These are phyloP conservation scores for Megaustenia siamemsis DNA, from an alignment of 2,888 invertebrate species.

Conservation along the genomic window DNA sequence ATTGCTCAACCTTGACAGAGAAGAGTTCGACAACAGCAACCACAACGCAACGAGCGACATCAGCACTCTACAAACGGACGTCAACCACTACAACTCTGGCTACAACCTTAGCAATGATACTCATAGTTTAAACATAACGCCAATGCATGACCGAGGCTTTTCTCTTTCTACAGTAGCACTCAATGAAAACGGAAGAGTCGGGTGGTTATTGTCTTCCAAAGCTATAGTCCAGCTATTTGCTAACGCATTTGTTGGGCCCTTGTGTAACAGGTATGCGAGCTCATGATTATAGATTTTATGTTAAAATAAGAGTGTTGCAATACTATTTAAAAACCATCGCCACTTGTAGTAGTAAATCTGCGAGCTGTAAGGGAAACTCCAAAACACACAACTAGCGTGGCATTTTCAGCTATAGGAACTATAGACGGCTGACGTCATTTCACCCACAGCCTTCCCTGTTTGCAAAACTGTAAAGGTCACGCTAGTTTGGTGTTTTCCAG, in stretches of 20 bases:
- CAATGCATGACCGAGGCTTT: background rate
- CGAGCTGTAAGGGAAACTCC: too few relatives aligned
- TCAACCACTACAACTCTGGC: background rate
- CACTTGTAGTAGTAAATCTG: too few relatives aligned
- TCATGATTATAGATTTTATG: too few relatives aligned
- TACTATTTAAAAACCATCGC: too few relatives aligned
- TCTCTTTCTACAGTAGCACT: slow-evolving; percentile 62
- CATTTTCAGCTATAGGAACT: too few relatives aligned
- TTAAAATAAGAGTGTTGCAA: too few relatives aligned
- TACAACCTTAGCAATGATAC: background rate
- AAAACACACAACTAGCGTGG: too few relatives aligned
- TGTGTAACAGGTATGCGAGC: slow-evolving; percentile 83
- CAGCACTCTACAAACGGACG: background rate
- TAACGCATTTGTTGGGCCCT: slow-evolving; percentile 88
- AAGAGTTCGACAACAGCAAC: slow-evolving; percentile 45
- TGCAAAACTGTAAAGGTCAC: too few relatives aligned
- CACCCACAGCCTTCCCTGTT: too few relatives aligned
- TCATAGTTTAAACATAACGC: background rate
- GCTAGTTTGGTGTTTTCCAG: too few relatives aligned
- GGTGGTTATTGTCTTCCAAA: slow-evolving; percentile 85
- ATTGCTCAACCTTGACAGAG: slow-evolving; percentile 82
- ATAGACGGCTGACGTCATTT: too few relatives aligned
- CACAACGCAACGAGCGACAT: slow-evolving; percentile 1
- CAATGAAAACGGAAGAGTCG: slow-evolving; percentile 78
- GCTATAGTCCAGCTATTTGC: slow-evolving; percentile 89